These are phyloP conservation scores for Heliconius himera DNA, from an alignment of 1,140 invertebrate species.

Conservation along the genomic window DNA sequence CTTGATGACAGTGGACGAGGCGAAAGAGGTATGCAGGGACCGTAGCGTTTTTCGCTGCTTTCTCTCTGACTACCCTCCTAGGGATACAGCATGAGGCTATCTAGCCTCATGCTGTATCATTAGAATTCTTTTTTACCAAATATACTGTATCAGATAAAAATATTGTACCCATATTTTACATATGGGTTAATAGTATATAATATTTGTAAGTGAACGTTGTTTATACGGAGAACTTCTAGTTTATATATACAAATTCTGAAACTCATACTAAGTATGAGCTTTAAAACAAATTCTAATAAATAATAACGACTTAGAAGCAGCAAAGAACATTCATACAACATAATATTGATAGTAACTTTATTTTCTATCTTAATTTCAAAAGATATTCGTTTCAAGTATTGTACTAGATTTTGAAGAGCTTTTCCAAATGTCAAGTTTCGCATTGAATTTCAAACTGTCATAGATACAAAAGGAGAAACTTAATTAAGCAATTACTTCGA, in stretches of 20 bases:
- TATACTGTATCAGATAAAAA: too few species aligned
- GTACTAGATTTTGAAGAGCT: neutral
- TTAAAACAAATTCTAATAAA: neutral
- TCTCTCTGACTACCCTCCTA: too few species aligned
- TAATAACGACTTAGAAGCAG: neutral
- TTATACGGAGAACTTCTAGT: neutral
- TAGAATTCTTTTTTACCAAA: too few species aligned
- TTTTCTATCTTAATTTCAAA: neutral
- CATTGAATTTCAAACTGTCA: constrained; percentile 1
- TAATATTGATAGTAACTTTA: neutral
- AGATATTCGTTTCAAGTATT: neutral
- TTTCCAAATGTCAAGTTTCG: neutral
- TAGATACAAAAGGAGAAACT: neutral
- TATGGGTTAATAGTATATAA: too few species aligned
- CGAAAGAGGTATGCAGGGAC: too few species aligned
- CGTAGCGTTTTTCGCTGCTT: too few species aligned
- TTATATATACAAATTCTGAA: neutral
- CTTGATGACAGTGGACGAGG: too few species aligned
- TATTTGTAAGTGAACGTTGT: neutral
- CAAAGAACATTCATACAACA: neutral
- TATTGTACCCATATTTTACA: neutral
- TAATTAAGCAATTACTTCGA: constrained; percentile 8
- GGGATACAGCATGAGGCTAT: too few species aligned
- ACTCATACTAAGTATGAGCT: neutral
- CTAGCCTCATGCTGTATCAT: too few species aligned